Evolutionary conservation across 2,113 vertebrate genomes (phyloP), one percentile per base, ranked within the genome.

Genomic region (Archocentrus centrarchus): DNA sequence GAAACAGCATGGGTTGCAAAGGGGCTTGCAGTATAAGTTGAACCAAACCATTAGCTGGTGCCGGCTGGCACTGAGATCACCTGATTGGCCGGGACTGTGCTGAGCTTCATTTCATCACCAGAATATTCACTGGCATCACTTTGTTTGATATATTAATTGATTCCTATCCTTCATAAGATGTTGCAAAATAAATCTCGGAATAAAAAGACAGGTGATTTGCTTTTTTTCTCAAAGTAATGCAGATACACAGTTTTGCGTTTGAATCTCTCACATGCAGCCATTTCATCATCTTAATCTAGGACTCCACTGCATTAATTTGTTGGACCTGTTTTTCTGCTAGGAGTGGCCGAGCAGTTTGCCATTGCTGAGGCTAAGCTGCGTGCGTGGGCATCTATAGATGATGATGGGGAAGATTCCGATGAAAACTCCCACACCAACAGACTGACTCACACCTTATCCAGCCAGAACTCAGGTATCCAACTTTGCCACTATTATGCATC

Each of bases 341-440:
- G 97, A 50, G 97, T 98, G 53, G 98, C 98, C 0, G 98, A 99
- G 90, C 98, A 99, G 93, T 99, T 99, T 91, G 98, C 97, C 90
- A 99, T 99, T 0, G 98, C 98, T 0, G 98, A 99, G 93, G 98
- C 98, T 79, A 99, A 99, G 89, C 97, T 99, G 77, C 94, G 97
- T 7, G 98, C 97, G 35, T 99, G 98, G 98, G 98, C 98, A 2
- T 99, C 97, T 0, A 85, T 99, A 80, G 98, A 99, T 6, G 97
- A 98, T 0, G 97, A 98, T 11, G 97, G 97, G 0, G 97, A 94
- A 22, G 94, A 98, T 58, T 98, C 96, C 63, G 97, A 99, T 0
- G 98, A 98, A 77, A 98, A 98, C 84, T 95, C 95, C 61, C 93
- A 95, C 61, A 87, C 89, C 82, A 93, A 93, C 0, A 95, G 96